These are phyloP conservation scores for Anthoscopus minutus DNA, from an alignment of 2,113 vertebrate genomes.

Conservation along the genomic window DNA sequence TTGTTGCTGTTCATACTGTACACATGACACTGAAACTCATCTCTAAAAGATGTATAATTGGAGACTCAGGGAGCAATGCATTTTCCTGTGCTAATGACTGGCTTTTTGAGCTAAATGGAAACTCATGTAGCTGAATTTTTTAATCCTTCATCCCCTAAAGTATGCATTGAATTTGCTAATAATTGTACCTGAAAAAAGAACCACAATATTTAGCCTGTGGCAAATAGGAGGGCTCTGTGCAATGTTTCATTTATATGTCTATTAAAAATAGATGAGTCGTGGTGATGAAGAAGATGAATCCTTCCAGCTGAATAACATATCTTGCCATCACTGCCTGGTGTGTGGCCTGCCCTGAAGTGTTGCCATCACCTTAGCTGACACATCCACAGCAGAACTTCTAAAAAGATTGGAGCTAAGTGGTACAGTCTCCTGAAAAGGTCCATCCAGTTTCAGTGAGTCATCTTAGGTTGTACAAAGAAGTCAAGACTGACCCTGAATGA, in stretches of 20 bases:
- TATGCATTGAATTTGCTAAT: not conserved
- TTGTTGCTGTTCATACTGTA: not conserved
- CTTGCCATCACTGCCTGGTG: not conserved
- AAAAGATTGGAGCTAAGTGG: not conserved
- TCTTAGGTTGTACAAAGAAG: not conserved
- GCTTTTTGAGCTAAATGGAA: not conserved
- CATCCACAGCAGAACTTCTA: not conserved
- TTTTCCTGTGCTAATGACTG: not conserved
- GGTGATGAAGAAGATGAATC: not conserved
- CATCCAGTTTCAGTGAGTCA: not conserved
- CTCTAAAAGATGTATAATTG: not conserved
- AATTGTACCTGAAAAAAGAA: not conserved
- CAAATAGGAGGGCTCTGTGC: not conserved
- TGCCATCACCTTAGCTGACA: not conserved
- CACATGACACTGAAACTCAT: not conserved
- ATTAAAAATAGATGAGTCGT: not conserved
- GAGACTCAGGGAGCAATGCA: not conserved
- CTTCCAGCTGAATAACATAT: not conserved
- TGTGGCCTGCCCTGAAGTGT: not conserved
- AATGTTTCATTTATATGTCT: not conserved
- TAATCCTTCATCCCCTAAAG: not conserved
- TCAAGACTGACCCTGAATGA: not conserved
- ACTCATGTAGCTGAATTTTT: not conserved
- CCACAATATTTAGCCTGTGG: not conserved
- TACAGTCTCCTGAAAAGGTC: not conserved